A percentile compares a stretch with the other conserved stretches of the same genome.
Conservation (phyloP, 2,888 invertebrate species). For the Sturmia bella region DNA sequence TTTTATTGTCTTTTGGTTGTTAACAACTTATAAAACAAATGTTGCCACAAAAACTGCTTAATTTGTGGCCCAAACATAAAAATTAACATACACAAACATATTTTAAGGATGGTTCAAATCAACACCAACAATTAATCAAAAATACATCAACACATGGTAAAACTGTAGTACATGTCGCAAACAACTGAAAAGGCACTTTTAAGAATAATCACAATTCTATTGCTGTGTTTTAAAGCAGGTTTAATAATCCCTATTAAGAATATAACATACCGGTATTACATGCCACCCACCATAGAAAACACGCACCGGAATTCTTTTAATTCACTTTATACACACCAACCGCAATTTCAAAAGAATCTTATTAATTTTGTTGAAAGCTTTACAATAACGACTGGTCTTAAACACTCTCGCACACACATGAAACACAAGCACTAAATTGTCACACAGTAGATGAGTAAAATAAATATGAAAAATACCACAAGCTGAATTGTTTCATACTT, state of each 20-base stretch:
- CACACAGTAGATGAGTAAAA: slow-evolving; percentile 8
- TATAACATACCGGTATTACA: slow-evolving; percentile 10
- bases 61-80: slow-evolving; percentile 58
- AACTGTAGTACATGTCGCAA: slow-evolving; percentile 19
- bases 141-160: slow-evolving; percentile 65
- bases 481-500: slow-evolving; percentile 50
- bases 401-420: background rate
- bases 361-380: slow-evolving; percentile 69
- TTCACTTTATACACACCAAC: slow-evolving; percentile 9
- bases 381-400: slow-evolving; percentile 8
- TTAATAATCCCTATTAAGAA: slow-evolving; percentile 31
- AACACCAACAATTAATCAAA: slow-evolving; percentile 46
- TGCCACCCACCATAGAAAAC: slow-evolving; percentile 46
- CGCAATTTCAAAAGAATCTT: slow-evolving; percentile 17
- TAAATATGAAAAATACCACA: slow-evolving; percentile 31
- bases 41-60: slow-evolving; percentile 68
- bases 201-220: slow-evolving; percentile 49
- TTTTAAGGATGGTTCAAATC: slow-evolving; percentile 52
- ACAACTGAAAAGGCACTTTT: slow-evolving; percentile 16
- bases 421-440: slow-evolving; percentile 21
- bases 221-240: background rate
- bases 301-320: slow-evolving; percentile 27
- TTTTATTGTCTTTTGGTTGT: slow-evolving; percentile 62
- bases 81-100: slow-evolving; percentile 5
- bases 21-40: slow-evolving; percentile 71